phyloP scores from a whole-genome alignment of 2,113 vertebrate genomes.

The Atherinomorus stipes region DNA sequence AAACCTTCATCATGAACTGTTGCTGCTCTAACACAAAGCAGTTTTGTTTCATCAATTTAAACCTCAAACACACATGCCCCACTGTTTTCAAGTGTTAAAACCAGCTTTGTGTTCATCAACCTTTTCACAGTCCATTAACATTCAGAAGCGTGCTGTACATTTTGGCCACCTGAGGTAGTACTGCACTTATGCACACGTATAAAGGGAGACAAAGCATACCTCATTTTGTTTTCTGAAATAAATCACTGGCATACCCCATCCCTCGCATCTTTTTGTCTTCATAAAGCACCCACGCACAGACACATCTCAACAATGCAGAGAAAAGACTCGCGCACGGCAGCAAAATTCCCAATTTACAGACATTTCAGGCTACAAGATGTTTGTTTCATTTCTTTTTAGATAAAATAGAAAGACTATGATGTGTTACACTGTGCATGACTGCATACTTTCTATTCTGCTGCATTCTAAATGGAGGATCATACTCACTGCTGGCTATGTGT shows the following conservation, averaged over 20 bases:
- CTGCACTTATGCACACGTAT: not conserved
- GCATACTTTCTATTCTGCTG: not conserved
- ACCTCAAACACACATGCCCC: not conserved
- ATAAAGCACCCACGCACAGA: too few relatives aligned
- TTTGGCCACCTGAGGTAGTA: not conserved
- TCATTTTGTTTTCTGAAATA: too few relatives aligned
- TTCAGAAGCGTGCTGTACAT: not conserved
- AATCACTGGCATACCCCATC: too few relatives aligned
- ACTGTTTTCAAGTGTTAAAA: constrained; percentile 23
- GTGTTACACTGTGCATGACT: not conserved
- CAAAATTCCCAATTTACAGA: too few relatives aligned
- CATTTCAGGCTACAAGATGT: too few relatives aligned
- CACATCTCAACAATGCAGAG: too few relatives aligned
- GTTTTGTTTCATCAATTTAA: constrained; percentile 9
- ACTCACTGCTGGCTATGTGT: constrained; percentile 6
- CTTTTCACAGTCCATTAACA: constrained; percentile 37
- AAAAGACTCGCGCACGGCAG: too few relatives aligned
- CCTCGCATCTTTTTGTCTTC: too few relatives aligned
- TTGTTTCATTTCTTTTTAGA: not conserved
- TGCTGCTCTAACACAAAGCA: not conserved
- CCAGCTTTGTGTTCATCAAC: constrained; percentile 37
- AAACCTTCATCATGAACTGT: not conserved
- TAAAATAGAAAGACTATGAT: not conserved
- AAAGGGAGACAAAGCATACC: not conserved
- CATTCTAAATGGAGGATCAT: not conserved